Evolutionary conservation across 1,140 invertebrate species (phyloP), one percentile per base, ranked within the genome.

Genomic region (Theocolax elegans): DNA sequence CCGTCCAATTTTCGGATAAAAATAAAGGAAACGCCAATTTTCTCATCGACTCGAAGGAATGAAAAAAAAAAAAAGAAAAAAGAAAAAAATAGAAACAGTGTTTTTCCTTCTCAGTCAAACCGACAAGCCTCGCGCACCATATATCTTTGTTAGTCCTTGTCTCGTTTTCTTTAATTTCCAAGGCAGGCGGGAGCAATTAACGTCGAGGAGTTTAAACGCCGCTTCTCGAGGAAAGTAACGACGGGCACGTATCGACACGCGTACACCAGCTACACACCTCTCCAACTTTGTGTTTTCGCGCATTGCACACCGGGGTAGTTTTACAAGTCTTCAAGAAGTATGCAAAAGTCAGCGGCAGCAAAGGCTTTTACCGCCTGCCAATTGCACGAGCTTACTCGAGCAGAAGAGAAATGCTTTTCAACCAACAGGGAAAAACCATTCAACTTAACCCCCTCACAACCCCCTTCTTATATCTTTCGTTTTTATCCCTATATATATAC

Each of bases 191-290:
- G 25, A 58, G 59, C 68, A 75, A 75, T 73, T 75, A 75, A 75
- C 68, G 72, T 72, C 63, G 12, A 46, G 46, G 38, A 60, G 72
- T 73, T 73, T 72, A 42, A 74, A 69, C 51, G 70, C 71, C 67
- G 69, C 35, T 42, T 35, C 10, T 35, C 31, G 21, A 31, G 67
- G 21, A 44, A 42, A 10, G 17, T 46, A 66, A 66, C 12, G 27
- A 46, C 25, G 29, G 25, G 15, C 38, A 35, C 35, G 19, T 62
- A 67, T 67, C 44, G 59, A 48, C 46, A 29, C 31, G 0, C 19
- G 21, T 59, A 7, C 17, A 25, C 25, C n/a, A n/a, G n/a, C 44
- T 51, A 48, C 46, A 29, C 31, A 1, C 19, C 12, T 59, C 1
- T 12, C 35, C 25, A 35, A 49, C 17, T 63, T 63, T 38, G 12